Evolutionary conservation across 2,113 vertebrate species (phyloP).

Genomic region (Carassius carassius): DNA sequence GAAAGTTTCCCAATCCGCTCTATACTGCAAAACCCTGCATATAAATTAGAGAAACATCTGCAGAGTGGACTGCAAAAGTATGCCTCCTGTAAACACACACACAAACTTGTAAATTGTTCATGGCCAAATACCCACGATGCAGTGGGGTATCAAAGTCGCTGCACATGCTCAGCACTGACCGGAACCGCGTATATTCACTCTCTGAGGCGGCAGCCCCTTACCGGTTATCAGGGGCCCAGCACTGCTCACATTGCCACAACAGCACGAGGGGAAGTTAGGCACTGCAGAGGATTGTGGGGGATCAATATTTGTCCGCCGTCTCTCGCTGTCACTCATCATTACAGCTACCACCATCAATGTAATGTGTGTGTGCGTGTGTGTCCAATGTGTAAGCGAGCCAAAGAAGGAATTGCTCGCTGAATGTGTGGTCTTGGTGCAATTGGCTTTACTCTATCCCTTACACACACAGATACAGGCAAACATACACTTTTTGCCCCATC

Average conservation of each 20-base stretch:
- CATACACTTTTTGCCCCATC: slow-evolving; percentile 44
- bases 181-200: slow-evolving; percentile 57
- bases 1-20: slow-evolving; percentile 32
- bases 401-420: slow-evolving; percentile 24
- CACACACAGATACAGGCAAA: slow-evolving; percentile 46
- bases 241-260: slow-evolving; percentile 62
- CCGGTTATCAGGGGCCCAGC: slow-evolving; percentile 66
- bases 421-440: slow-evolving; percentile 72
- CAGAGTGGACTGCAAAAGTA: slow-evolving; percentile 25
- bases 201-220: slow-evolving; percentile 42
- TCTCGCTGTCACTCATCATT: slow-evolving; percentile 70
- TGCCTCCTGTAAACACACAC: slow-evolving; percentile 5
- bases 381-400: slow-evolving; percentile 51
- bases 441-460: slow-evolving; percentile 35
- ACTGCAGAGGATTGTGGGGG: slow-evolving; percentile 67
- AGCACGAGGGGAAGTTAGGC: slow-evolving; percentile 61
- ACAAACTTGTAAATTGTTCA: slow-evolving; percentile 47
- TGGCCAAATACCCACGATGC: slow-evolving; percentile 62
- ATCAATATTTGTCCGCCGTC: slow-evolving; percentile 69
- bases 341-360: slow-evolving; percentile 47
- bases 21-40: slow-evolving; percentile 41
- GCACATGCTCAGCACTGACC: slow-evolving; percentile 61
- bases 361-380: slow-evolving; percentile 55
- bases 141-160: slow-evolving; percentile 61
- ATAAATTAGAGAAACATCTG: slow-evolving; percentile 43